phyloP scores from a whole-genome alignment of 2,797 vertebrate species.

The Lithobates sylvaticus region DNA sequence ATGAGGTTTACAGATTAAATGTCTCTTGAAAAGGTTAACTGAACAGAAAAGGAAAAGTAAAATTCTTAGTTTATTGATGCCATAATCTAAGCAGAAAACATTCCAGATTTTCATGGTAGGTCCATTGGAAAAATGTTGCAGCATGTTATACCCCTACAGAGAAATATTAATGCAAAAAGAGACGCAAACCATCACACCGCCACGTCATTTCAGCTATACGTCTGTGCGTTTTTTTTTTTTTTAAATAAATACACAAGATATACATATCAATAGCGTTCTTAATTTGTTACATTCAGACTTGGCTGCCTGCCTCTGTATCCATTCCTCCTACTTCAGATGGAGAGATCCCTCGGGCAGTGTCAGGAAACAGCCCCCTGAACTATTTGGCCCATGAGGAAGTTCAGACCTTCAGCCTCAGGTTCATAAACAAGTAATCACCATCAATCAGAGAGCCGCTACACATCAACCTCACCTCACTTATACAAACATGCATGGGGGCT shows the following conservation, averaged over 20 bases:
- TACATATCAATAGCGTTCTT: conserved; percentile 38
- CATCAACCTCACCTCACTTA: conserved; percentile 74
- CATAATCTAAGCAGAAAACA: too few species aligned
- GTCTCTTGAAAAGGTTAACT: neutral
- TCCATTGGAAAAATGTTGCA: too few species aligned
- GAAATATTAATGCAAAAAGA: neutral
- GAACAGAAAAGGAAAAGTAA: neutral
- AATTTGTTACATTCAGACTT: conserved; percentile 32
- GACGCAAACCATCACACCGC: conserved; percentile 3
- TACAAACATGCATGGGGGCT: conserved; percentile 47
- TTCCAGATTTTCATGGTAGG: too few species aligned
- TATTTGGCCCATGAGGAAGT: conserved; percentile 85
- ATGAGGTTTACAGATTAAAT: neutral
- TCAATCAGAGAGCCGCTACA: conserved; percentile 84
- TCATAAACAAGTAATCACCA: conserved; percentile 87
- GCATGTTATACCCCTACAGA: neutral
- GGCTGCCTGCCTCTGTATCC: conserved; percentile 29
- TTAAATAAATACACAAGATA: conserved; percentile 26
- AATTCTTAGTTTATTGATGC: neutral
- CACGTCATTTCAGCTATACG: neutral
- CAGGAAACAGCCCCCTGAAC: conserved; percentile 86
- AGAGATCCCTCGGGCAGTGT: conserved; percentile 76
- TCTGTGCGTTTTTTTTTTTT: conserved; percentile 8
- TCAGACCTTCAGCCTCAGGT: conserved; percentile 87
- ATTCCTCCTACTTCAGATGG: conserved; percentile 66